Evolutionary conservation across 2,113 vertebrate species (phyloP).

Genomic region (Cochlearius cochlearius): DNA sequence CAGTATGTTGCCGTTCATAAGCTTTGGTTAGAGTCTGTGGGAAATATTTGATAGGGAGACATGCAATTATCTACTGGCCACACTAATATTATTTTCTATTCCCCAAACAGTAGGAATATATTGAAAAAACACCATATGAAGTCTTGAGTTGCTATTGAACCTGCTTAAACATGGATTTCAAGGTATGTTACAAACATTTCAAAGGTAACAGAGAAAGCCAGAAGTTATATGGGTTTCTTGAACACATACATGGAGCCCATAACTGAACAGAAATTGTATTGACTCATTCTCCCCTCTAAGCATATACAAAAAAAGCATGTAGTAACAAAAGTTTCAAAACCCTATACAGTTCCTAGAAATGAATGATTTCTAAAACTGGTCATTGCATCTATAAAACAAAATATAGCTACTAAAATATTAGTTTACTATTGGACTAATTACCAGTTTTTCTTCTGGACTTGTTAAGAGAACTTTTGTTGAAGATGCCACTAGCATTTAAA

Average conservation of each 20-base stretch:
- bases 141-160: neutral
- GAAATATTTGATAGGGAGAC: neutral
- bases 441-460: neutral
- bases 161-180: neutral
- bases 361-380: neutral
- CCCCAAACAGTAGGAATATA: neutral
- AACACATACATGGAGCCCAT: neutral
- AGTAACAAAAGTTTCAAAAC: too few species aligned
- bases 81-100: neutral
- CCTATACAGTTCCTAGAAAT: neutral
- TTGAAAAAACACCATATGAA: neutral
- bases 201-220: neutral
- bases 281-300: neutral
- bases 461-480: neutral
- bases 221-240: neutral
- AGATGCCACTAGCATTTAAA: neutral
- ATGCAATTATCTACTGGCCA: neutral
- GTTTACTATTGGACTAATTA: neutral
- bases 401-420: neutral
- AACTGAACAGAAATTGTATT: neutral
- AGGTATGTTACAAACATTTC: neutral
- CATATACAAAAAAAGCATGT: neutral
- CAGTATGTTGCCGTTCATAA: neutral
- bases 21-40: neutral
- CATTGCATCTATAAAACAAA: neutral